Conservation (phyloP, 1,140 invertebrate species). For the Neoseiulus cucumeris region DNA sequence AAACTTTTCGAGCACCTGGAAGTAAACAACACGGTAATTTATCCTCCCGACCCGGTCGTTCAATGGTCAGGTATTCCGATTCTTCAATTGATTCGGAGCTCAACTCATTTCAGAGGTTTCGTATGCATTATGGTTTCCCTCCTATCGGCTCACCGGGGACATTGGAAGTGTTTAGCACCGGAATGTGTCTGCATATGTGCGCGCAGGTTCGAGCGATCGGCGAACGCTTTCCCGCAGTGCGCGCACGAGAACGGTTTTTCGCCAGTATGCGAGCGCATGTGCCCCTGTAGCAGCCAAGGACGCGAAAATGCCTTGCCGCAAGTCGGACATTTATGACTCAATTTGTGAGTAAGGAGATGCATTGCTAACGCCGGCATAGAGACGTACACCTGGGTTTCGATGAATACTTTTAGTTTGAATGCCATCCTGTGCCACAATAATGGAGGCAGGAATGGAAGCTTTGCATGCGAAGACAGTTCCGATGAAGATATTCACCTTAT, state of each 20-base stretch:
- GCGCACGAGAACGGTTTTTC: conserved; percentile 97
- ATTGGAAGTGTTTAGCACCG: conserved; percentile 82
- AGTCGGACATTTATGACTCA: conserved; percentile 50
- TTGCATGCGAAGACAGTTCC: too few relatives aligned
- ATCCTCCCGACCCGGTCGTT: too few relatives aligned
- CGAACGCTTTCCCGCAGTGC: conserved; percentile 95
- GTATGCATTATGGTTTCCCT: too few relatives aligned
- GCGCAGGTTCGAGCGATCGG: conserved; percentile 83
- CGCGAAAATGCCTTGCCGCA: conserved; percentile 90
- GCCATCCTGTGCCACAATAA: too few relatives aligned
- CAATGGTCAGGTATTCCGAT: too few relatives aligned
- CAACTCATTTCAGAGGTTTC: too few relatives aligned
- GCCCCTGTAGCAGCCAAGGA: conserved; percentile 85
- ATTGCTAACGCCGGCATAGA: conserved; percentile 92
- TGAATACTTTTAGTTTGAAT: too few relatives aligned
- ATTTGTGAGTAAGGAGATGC: conserved; percentile 73
- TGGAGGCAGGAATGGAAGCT: too few relatives aligned
- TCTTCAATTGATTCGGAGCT: too few relatives aligned
- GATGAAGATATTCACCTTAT: conserved; percentile 37
- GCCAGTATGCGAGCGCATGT: conserved; percentile 82
- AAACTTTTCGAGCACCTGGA: conserved; percentile 78
- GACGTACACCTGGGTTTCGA: conserved; percentile 65
- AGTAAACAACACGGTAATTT: not conserved
- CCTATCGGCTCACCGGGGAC: conserved; percentile 39
- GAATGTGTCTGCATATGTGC: conserved; percentile 99